Evolutionary conservation across 2,797 vertebrate genomes (phyloP).

Genomic region (Sus cebifrons): DNA sequence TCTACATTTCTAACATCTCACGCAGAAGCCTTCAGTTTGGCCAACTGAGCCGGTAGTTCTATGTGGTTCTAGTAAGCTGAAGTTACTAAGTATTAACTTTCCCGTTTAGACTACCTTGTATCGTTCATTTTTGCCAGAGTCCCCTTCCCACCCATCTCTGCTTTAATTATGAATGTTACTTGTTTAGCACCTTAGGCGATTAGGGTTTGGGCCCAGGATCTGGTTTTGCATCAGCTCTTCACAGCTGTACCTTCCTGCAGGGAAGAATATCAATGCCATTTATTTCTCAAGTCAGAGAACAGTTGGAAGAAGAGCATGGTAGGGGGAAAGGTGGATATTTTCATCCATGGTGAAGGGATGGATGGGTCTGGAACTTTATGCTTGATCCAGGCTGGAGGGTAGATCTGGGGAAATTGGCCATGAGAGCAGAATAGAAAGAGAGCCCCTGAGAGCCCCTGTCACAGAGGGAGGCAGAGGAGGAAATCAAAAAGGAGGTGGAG

Average conservation of each 20-base stretch:
- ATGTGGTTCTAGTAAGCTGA: neutral
- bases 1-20: neutral
- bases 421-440: neutral
- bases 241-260: neutral
- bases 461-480: neutral
- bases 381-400: neutral
- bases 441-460: neutral
- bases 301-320: neutral
- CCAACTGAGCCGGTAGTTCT: neutral
- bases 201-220: neutral
- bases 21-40: neutral
- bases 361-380: neutral
- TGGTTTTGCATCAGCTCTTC: slow-evolving; percentile 7
- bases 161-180: neutral
- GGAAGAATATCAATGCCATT: neutral
- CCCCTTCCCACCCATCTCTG: neutral
- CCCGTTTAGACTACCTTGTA: neutral
- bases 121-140: neutral
- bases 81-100: neutral
- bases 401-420: neutral
- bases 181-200: neutral
- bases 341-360: neutral
- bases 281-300: neutral
- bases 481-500: neutral
- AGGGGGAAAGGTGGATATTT: neutral